Base-by-base conservation (phyloP, 2,113 vertebrate genomes). In the Actenoides lindsayi region DNA sequence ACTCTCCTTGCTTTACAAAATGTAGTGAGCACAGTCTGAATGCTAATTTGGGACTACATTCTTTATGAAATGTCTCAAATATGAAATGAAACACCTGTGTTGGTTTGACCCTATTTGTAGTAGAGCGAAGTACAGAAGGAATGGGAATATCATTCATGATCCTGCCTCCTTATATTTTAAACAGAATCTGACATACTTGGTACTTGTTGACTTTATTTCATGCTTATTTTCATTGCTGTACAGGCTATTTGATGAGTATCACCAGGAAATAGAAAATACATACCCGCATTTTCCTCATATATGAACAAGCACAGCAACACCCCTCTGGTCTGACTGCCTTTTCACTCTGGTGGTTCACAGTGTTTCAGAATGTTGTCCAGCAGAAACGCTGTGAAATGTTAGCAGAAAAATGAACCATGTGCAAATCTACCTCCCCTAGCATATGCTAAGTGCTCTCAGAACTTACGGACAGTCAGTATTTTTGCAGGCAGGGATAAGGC, bases 21-120 rank as follows among this genome's bases (percentile, higher is more conserved):
- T 11, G 11, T 11, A 77, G 51, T 37, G 60, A 1, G 2, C 31
- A 35, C 59, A 67, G 28, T 67, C 24, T 83, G 75, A 44, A 59
- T 78, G 73, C 44, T 67, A 83, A 89, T 59, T 90, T 83, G 54
- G 76, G 67, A 78, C 9, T 10, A 4, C 16, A 53, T 89, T 90
- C 78, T 62, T 59, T 12, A 41, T 57, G 13, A 87, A 81, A 77
- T 42, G 13, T 62, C 35, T 94, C 64, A 90, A 83, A 89, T 67
- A 87, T 35, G n/a, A 89, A 83, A 57, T 59, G 18, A 90, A 92
- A 89, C 30, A 46, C 24, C 90, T 63, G 18, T 70, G n/a, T 78
- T 90, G 17, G 12, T 83, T 48, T 87, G 79, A 79, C 41, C 53
- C 70, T 84, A 28, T 74, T 62, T 74, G 16, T 59, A 74, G 30